Evolutionary conservation across 35 echinoderm and acorn worm genomes (phyloP).

Genomic region (Lytechinus pictus): DNA sequence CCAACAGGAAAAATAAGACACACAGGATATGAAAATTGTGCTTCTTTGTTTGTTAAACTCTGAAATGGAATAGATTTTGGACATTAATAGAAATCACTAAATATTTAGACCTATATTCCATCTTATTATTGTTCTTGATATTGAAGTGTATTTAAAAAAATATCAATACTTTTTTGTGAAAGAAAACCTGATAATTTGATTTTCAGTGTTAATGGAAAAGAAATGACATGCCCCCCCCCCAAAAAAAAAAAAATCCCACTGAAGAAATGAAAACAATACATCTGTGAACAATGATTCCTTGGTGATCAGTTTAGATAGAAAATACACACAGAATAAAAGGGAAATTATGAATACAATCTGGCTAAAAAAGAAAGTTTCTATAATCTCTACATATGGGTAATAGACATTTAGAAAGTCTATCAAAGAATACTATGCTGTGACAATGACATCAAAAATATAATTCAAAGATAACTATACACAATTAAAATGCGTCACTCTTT

Average conservation of each 20-base stretch:
- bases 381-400: neutral
- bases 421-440: neutral
- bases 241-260: neutral
- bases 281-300: neutral
- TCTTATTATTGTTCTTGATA: no score
- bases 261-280: neutral
- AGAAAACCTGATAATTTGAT: no score
- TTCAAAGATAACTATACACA: neutral
- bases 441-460: neutral
- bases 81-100: no score
- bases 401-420: neutral
- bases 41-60: no score
- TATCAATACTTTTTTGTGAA: no score
- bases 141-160: no score
- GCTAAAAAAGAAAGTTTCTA: neutral
- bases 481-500: conserved; percentile 4
- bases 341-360: conserved; percentile 11
- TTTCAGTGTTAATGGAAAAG: neutral
- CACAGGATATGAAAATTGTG: no score
- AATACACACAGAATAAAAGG: neutral
- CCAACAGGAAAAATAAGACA: no score
- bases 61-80: no score
- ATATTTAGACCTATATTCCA: no score
- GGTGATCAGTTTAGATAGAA: neutral
- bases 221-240: neutral